Base-by-base conservation (phyloP, 1,140 invertebrate species). In the Adelges cooleyi region DNA sequence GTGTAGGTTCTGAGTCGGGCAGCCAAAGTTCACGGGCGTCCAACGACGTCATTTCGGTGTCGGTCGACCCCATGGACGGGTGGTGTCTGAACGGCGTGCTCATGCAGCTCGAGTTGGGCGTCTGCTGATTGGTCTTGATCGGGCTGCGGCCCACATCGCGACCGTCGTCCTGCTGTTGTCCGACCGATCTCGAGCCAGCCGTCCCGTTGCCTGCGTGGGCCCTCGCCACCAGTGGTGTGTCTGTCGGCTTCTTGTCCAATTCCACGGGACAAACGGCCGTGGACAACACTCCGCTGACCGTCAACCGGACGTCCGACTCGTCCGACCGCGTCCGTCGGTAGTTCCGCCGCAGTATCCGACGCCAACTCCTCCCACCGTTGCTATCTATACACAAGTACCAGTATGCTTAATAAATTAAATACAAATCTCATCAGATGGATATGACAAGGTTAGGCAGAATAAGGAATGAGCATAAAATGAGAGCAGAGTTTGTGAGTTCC, bases 1-100 rank as follows among this genome's bases (percentile, higher is more conserved):
- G 85, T 56, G 84, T 84, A 11, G 85, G 86, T 70, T 89, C 86
- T 48, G 84, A 82, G 68, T 89, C 86, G 52, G 85, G 85, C 38
- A 89, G 76, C 86, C 86, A 89, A 3, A 89, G 78, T 69, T 89
- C 86, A 72, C 87, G 84, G 13, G 84, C 86, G 72, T 88, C 86
- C 67, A 89, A 75, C 0, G 85, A 87, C 40, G 86, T 86, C 38
- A 89, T 77, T 72, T 90, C 87, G 1, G 86, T 89, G 70, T 89
- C 86, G 0, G 86, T 88, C 10, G 86, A 89, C 3, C 84, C 82
- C 0, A 83, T 62, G 2, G 67, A 68, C 18, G 67, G 69, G 10
- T 68, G 66, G 46, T 69, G 68, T 1, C 48, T 40, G 17, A 50
- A 68, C 18, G 65, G 49, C 20, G 17, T 68, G 69, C 54, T 29